phyloP scores from a whole-genome alignment of 1,140 invertebrate genomes.

The Aphis craccivora region DNA sequence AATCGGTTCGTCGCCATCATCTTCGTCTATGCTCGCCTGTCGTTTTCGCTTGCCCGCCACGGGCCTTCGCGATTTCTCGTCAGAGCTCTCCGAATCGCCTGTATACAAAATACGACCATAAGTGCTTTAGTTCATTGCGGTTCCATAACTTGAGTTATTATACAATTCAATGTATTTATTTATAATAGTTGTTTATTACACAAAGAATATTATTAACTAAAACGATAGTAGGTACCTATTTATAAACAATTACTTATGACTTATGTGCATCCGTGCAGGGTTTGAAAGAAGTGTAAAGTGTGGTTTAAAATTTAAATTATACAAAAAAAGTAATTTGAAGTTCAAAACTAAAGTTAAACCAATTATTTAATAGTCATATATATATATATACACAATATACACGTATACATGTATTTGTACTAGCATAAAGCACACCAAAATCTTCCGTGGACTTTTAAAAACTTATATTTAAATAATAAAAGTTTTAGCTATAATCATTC shows the following conservation, averaged over 20 bases:
- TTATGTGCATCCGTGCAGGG: too few relatives aligned
- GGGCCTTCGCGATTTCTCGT: not conserved
- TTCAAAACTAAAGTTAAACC: too few relatives aligned
- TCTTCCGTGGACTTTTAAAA: too few relatives aligned
- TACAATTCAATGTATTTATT: not conserved
- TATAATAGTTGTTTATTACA: not conserved
- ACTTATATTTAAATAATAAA: too few relatives aligned
- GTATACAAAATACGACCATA: not conserved
- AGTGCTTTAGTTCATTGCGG: not conserved
- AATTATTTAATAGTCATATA: too few relatives aligned
- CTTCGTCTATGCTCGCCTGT: not conserved
- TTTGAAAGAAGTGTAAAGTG: too few relatives aligned
- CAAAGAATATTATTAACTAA: not conserved
- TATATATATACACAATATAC: not conserved
- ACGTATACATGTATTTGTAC: not conserved
- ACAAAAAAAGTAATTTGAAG: too few relatives aligned
- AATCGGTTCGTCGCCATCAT: not conserved
- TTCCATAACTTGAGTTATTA: not conserved
- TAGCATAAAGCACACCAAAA: not conserved
- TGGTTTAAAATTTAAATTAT: too few relatives aligned
- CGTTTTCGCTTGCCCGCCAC: slow-evolving; percentile 41
- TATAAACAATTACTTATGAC: not conserved
- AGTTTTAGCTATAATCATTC: not conserved
- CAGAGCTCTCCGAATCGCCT: slow-evolving; percentile 45
- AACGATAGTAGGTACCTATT: not conserved